Base-by-base conservation (phyloP, 2,888 invertebrate genomes). In the Cryptocheilus praepositus region DNA sequence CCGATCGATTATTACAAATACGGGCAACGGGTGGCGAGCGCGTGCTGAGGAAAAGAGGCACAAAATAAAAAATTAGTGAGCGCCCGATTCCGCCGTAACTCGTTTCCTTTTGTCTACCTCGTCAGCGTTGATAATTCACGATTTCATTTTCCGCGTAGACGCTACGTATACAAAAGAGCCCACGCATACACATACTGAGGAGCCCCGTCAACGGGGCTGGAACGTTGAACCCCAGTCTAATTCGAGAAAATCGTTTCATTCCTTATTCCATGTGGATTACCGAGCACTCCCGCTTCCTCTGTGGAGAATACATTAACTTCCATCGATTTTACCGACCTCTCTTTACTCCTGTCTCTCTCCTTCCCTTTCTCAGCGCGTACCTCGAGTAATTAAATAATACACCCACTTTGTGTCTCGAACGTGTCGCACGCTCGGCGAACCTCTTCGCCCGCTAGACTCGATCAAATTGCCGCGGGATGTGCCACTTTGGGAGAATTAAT, bases 221-320 rank as follows among this genome's bases (percentile, higher is more conserved):
- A 60, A 56, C 56, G 61, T 68, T 52, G 68, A 68, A 68, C 61
- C 64, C 68, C 54, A 58, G 55, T 66, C 65, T 65, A 68, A 68
- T 61, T 49, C 55, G 51, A 52, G 56, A n/a, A 22, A 56, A 65
- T 65, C 65, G n/a, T 57, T 45, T 15, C 21, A 21, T 21, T 52
- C 21, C 52, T 21, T 52, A 49, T 49, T 49, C 49, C 49, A 16
- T 49, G 49, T 19, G 49, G 49, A 21, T 18, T 19, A 51, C 3
- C 49, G 18, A 36, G 36, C 36, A 36, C 36, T 36, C 36, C 36
- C 36, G 36, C 36, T 36, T 36, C 36, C 36, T 36, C 36, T 36
- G 36, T 11, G 36, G 36, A 36, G 36, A 36, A 36, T 36, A 36
- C 36, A 36, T 36, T 36, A 53, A 51, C 43, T 18, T 36, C 21